These are phyloP conservation scores for Lycocerus yunnanus DNA, from an alignment of 2,888 invertebrate species.

Conservation along the genomic window DNA sequence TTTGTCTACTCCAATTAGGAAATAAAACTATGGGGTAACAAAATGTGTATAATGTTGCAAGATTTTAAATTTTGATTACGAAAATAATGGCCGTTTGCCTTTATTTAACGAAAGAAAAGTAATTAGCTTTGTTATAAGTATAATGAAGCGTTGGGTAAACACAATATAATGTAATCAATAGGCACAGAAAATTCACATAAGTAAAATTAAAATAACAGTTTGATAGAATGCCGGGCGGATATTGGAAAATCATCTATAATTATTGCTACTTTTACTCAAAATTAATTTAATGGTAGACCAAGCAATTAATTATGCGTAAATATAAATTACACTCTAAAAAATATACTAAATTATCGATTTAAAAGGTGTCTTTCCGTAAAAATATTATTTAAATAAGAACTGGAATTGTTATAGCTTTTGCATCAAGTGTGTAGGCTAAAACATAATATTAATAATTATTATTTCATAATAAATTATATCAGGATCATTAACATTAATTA, in stretches of 20 bases:
- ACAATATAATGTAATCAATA: constrained; percentile 25
- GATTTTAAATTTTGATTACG: background rate
- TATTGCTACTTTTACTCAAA: constrained; percentile 12
- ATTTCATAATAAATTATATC: no score
- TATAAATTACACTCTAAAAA: background rate
- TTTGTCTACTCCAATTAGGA: background rate
- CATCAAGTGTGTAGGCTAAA: no score
- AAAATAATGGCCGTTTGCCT: background rate
- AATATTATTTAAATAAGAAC: background rate
- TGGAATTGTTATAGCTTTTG: no score
- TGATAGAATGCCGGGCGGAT: constrained; percentile 23
- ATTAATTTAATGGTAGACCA: constrained; percentile 14
- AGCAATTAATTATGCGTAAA: constrained; percentile 17
- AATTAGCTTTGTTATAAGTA: constrained; percentile 30
- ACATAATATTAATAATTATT: no score
- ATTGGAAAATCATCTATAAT: constrained; percentile 29
- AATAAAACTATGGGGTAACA: background rate
- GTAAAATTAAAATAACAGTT: constrained; percentile 18
- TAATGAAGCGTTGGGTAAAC: constrained; percentile 25
- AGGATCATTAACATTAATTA: no score
- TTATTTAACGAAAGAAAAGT: constrained; percentile 23
- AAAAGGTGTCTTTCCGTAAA: background rate
- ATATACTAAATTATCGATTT: background rate
- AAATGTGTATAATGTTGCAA: background rate
- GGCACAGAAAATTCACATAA: constrained; percentile 2